Percentiles rank a stretch among this genome's conserved stretches.
phyloP scores from a whole-genome alignment of 2,797 vertebrate genomes.

The Ctenosaura bakeri region DNA sequence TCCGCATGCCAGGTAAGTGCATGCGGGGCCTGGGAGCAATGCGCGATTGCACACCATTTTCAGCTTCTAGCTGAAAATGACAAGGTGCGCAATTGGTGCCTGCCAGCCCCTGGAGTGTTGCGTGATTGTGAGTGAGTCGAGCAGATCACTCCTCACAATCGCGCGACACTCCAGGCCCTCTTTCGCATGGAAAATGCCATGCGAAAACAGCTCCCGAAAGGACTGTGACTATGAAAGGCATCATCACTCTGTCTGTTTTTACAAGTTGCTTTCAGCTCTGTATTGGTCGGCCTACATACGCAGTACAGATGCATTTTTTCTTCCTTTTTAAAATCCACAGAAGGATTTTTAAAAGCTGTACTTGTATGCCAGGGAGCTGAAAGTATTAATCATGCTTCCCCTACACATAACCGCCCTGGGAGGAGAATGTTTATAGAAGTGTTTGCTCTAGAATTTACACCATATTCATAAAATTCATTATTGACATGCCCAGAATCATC shows the following conservation, averaged over 20 bases:
- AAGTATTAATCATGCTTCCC: constrained; percentile 35
- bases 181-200: too few relatives aligned
- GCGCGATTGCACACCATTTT: too few relatives aligned
- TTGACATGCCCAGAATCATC: constrained; percentile 56
- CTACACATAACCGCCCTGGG: constrained; percentile 10
- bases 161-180: too few relatives aligned
- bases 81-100: too few relatives aligned
- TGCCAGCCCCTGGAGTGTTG: too few relatives aligned
- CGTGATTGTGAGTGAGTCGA: too few relatives aligned
- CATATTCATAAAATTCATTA: constrained; percentile 61
- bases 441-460: constrained; percentile 59
- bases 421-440: constrained; percentile 66
- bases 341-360: neutral
- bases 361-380: constrained; percentile 41
- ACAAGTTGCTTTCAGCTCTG: neutral
- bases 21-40: too few relatives aligned
- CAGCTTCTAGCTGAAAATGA: too few relatives aligned
- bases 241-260: neutral
- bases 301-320: neutral
- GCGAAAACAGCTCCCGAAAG: neutral
- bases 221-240: neutral
- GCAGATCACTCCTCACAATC: too few relatives aligned
- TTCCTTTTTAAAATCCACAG: neutral
- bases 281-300: too few relatives aligned
- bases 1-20: too few relatives aligned